Percentiles rank a stretch among this genome's conserved stretches.
Conservation (phyloP, 2,797 vertebrate genomes). For the Intellagama lesueurii region DNA sequence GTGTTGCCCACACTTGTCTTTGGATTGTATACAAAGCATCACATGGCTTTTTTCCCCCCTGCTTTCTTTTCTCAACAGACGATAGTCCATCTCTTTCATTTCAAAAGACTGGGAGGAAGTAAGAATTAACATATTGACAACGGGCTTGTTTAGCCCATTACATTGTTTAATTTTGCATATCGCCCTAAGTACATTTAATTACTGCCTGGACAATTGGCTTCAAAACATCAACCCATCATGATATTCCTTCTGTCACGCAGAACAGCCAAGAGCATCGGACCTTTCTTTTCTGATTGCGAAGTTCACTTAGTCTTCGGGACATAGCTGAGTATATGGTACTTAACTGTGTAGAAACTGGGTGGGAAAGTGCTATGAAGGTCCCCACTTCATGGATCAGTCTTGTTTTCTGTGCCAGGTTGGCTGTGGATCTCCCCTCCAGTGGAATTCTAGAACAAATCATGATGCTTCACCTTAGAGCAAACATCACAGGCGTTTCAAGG, state of each 20-base stretch:
- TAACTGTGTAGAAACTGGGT: background rate
- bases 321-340: background rate
- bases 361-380: no score
- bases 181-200: background rate
- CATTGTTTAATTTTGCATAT: conserved; percentile 62
- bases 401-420: background rate
- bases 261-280: background rate
- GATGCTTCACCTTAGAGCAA: conserved; percentile 5
- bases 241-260: background rate
- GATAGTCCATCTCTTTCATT: background rate
- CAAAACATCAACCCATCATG: background rate
- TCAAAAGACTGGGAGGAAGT: background rate
- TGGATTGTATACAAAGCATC: no score
- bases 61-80: background rate
- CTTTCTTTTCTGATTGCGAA: background rate
- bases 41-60: no score
- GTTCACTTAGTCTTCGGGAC: background rate
- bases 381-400: no score
- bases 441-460: background rate
- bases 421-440: background rate
- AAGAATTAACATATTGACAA: background rate
- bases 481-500: background rate
- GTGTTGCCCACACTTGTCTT: no score
- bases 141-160: conserved; percentile 52
- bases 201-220: background rate